Evolutionary conservation across 2,888 invertebrate species (phyloP).

Genomic region (Lithophane socia): DNA sequence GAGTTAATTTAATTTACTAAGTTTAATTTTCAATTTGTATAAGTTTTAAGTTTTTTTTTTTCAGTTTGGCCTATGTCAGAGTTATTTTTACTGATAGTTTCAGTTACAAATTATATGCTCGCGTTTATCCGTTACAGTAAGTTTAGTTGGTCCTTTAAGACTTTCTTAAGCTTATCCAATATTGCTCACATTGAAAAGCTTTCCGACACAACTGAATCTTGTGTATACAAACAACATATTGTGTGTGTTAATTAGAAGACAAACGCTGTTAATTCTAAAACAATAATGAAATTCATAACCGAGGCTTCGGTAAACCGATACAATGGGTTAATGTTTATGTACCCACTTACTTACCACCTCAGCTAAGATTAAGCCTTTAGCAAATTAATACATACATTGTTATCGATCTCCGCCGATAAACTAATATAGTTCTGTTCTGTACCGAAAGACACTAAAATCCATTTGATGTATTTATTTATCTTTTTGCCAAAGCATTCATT

Average conservation of each 20-base stretch:
- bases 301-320: conserved; percentile 45
- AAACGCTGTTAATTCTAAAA: conserved; percentile 26
- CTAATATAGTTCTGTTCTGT: conserved; percentile 11
- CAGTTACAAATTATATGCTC: not conserved
- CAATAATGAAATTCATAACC: conserved; percentile 38
- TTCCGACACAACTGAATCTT: not conserved
- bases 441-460: not conserved
- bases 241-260: conserved; percentile 13
- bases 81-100: not conserved
- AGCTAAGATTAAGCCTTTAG: conserved; percentile 31
- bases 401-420: conserved; percentile 31
- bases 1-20: not conserved
- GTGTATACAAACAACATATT: conserved; percentile 11
- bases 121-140: not conserved
- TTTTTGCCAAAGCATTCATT: not conserved
- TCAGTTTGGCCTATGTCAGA: not conserved
- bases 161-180: not conserved
- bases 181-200: not conserved
- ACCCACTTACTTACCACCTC: conserved; percentile 28
- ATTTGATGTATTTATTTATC: conserved; percentile 6
- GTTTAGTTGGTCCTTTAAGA: not conserved
- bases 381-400: conserved; percentile 42
- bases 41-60: too few relatives aligned
- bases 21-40: too few relatives aligned
- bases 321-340: conserved; percentile 53